Base-by-base conservation (phyloP, 2,113 vertebrate species). In the Hippocampus guttulatus region DNA sequence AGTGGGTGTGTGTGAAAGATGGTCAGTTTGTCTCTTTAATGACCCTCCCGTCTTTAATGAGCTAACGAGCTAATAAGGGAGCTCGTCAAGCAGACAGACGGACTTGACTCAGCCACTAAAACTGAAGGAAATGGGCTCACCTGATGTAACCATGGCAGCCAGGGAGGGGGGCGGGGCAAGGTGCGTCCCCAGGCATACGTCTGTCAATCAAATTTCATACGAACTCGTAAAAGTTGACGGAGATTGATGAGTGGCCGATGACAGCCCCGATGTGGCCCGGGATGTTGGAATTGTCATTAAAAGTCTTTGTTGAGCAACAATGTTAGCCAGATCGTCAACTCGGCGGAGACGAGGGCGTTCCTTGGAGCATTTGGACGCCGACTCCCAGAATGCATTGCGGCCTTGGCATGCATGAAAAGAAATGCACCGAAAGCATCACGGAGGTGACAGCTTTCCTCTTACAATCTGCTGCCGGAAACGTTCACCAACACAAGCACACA, bases 21-120 rank as follows among this genome's bases (percentile, higher is more conserved):
- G 64, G 64, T 65, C 64, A 65, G 64, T 65, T 65, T 65, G 64
- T 65, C 41, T 65, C 64, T 65, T 65, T 65, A 65, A 65, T 47
- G 64, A 65, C 43, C 41, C 64, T 33, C 23, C 64, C 23, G 12
- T 20, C 64, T 47, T 18, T 65, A 65, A 65, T 45, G 41, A 65
- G 64, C 41, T 65, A 65, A 65, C 43, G 43, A 65, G 64, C 62
- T 64, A 43, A 64, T 64, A 64, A 64, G 64, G 23, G 64, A 65
- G 7, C 41, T 49, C 41, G 64, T 65, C 64, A 65, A 65, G 64
- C 64, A 47, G 64, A 65, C 63, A 43, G 40, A 64, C 43, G 12
- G 64, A 65, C 41, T 47, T 27, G 41, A 47, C 41, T 27, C 64
- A 23, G 20, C 62, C 40, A n/a, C 25, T 47, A 65, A 65, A 65